Evolutionary conservation across 1,140 invertebrate genomes (phyloP).

Genomic region (Tetraneura akinire): DNA sequence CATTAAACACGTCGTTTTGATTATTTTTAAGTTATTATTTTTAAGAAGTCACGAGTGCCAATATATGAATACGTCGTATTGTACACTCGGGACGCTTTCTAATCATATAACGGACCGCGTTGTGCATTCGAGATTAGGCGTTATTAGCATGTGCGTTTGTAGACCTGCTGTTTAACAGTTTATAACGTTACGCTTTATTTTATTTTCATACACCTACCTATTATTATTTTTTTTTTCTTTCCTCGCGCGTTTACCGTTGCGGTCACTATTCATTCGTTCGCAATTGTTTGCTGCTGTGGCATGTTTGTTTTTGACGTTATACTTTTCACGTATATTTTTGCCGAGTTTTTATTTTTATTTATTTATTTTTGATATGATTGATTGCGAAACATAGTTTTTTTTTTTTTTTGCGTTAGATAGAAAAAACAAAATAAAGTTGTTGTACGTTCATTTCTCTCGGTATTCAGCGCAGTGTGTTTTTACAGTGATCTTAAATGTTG

Average conservation of each 20-base stretch:
- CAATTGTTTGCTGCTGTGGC: constrained; percentile 8
- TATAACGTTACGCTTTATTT: constrained; percentile 7
- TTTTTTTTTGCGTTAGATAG: too few relatives aligned
- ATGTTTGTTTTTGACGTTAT: background rate
- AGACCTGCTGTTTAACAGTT: constrained; percentile 1
- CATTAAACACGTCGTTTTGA: too few relatives aligned
- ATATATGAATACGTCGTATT: background rate
- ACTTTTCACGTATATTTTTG: too few relatives aligned
- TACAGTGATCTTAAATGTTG: constrained; percentile 45
- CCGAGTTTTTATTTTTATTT: background rate
- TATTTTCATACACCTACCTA: too few relatives aligned
- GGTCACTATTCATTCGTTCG: constrained; percentile 1
- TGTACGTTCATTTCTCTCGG: too few relatives aligned
- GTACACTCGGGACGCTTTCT: constrained; percentile 30
- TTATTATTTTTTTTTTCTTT: too few relatives aligned
- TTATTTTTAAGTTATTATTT: too few relatives aligned
- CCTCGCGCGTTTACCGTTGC: background rate
- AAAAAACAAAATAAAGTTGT: too few relatives aligned
- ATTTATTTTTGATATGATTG: background rate
- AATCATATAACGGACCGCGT: constrained; percentile 22
- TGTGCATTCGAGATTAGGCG: constrained; percentile 29
- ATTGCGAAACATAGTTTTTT: too few relatives aligned
- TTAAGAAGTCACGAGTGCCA: background rate
- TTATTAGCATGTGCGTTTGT: constrained; percentile 36
- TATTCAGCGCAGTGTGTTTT: constrained; percentile 23